Evolutionary conservation across 2,888 invertebrate genomes (phyloP).

Genomic region (Drosophila anceps): DNA sequence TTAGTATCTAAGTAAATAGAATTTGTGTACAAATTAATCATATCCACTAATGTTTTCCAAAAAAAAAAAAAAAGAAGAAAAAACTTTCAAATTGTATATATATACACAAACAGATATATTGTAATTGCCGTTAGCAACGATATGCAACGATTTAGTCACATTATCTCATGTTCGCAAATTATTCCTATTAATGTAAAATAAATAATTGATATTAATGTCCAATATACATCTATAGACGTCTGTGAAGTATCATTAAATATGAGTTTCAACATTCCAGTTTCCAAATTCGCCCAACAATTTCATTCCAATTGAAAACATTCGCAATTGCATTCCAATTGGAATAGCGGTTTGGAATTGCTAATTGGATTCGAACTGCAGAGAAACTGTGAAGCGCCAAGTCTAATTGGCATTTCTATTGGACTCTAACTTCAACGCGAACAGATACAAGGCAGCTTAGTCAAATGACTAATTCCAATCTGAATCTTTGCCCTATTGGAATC

Average conservation of each 20-base stretch:
- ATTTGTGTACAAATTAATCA: slow-evolving; percentile 46
- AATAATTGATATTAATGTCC: slow-evolving; percentile 29
- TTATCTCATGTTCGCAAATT: slow-evolving; percentile 15
- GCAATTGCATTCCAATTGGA: background rate
- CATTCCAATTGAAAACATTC: background rate
- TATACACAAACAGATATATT: background rate
- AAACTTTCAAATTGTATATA: slow-evolving; percentile 30
- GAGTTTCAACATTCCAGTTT: background rate
- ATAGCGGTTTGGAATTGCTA: background rate
- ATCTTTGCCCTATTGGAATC: no score
- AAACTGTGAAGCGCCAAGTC: no score
- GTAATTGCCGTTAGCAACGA: slow-evolving; percentile 1
- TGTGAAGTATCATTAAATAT: slow-evolving; percentile 10
- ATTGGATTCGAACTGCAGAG: background rate
- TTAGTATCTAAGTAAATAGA: slow-evolving; percentile 29
- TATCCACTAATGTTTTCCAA: slow-evolving; percentile 37
- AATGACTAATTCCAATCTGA: no score
- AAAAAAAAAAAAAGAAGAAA: background rate
- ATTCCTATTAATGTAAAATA: slow-evolving; percentile 39
- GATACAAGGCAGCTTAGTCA: no score
- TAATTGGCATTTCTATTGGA: no score
- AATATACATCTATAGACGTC: background rate
- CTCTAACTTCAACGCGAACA: no score
- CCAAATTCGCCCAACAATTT: background rate
- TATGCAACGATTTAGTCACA: slow-evolving; percentile 23